A percentile compares a stretch with the other conserved stretches of the same genome.
phyloP scores from a whole-genome alignment of 2,113 vertebrate genomes.

The Chroicocephalus ridibundus region DNA sequence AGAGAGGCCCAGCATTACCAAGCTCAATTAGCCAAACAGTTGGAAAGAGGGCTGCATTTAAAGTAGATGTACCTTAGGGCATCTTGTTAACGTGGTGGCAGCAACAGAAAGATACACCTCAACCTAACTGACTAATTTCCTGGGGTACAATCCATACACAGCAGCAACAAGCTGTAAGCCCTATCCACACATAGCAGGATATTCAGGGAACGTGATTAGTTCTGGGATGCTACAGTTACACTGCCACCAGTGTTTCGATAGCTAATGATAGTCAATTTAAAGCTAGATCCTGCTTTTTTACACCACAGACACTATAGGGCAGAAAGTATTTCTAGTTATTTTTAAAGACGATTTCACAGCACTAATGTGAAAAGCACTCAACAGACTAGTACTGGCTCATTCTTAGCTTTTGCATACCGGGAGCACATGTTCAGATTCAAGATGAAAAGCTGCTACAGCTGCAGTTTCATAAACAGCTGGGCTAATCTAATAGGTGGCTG shows the following conservation, averaged over 20 bases:
- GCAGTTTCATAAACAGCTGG: background rate
- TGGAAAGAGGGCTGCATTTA: background rate
- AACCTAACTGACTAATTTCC: background rate
- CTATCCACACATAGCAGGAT: background rate
- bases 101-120: background rate
- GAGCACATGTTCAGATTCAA: background rate
- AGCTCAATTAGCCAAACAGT: background rate
- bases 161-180: background rate
- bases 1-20: background rate
- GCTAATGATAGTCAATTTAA: background rate
- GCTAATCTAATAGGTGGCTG: background rate
- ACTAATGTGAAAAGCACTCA: background rate
- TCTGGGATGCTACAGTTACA: background rate
- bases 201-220: background rate
- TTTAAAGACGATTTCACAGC: background rate
- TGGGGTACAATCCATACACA: background rate
- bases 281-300: background rate
- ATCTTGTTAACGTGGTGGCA: background rate
- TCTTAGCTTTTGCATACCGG: background rate
- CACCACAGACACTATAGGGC: background rate
- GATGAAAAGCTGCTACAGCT: background rate
- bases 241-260: background rate
- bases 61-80: background rate
- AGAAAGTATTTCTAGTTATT: background rate
- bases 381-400: background rate